Percentiles rank a stretch among this genome's conserved stretches.
phyloP scores from a whole-genome alignment of 2,113 vertebrate genomes.

The Harpagus bidentatus region DNA sequence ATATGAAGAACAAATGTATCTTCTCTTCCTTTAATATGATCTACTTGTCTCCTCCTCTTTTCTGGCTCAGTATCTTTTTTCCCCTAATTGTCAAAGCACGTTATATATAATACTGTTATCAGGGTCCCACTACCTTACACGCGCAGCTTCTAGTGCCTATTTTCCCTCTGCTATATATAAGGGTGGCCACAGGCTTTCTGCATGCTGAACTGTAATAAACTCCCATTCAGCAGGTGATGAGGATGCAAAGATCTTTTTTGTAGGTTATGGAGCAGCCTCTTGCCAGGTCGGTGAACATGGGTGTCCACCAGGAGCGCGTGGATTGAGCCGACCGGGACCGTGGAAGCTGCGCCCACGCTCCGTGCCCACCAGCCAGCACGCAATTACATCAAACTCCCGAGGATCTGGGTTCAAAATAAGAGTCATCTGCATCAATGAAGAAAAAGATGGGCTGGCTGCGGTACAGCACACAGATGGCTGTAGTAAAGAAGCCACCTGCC shows the following conservation, averaged over 20 bases:
- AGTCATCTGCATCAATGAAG: background rate
- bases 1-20: background rate
- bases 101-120: background rate
- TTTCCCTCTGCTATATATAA: background rate
- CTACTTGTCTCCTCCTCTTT: background rate
- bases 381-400: background rate
- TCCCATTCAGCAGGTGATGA: background rate
- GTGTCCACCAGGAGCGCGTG: background rate
- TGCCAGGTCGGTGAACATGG: background rate
- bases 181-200: background rate
- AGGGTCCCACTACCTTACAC: background rate
- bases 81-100: background rate
- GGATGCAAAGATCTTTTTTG: background rate
- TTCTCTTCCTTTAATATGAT: background rate
- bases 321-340: background rate
- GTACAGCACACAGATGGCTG: background rate
- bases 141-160: background rate
- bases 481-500: constrained; percentile 7
- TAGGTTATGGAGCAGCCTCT: background rate
- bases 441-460: background rate
- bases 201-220: background rate
- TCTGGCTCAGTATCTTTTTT: background rate
- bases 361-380: background rate
- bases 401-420: background rate
- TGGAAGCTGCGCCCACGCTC: background rate